Evolutionary conservation across 2,113 vertebrate species (phyloP).

Genomic region (Rhineura floridana): DNA sequence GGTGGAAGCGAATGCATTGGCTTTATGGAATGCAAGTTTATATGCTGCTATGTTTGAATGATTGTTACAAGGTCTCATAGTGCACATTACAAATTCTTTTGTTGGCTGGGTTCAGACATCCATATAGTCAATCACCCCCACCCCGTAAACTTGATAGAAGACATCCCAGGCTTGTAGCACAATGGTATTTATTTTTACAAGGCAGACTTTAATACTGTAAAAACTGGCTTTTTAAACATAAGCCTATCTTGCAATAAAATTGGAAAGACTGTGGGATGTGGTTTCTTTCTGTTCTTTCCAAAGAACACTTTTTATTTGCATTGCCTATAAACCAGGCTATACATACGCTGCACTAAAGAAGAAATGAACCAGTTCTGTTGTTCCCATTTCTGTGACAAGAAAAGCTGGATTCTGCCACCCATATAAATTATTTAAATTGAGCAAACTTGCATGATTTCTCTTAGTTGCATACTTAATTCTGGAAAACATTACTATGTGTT

Average conservation of each 20-base stretch:
- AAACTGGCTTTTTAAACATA: conserved; percentile 25
- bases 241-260: conserved; percentile 21
- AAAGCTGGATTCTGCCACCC: not conserved
- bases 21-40: conserved; percentile 38
- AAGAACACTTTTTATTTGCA: conserved; percentile 24
- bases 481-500: not conserved
- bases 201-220: conserved; percentile 31
- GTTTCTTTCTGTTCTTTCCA: not conserved
- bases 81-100: conserved; percentile 63
- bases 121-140: conserved; percentile 49
- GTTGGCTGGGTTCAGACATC: conserved; percentile 55
- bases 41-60: conserved; percentile 48
- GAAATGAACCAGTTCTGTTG: not conserved
- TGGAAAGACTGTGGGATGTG: not conserved
- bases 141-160: conserved; percentile 50
- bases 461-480: not conserved
- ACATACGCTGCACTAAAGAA: not conserved
- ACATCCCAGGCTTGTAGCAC: conserved; percentile 48
- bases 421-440: not conserved
- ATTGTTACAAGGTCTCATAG: conserved; percentile 59
- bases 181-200: conserved; percentile 51
- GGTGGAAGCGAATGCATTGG: conserved; percentile 56
- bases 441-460: not conserved
- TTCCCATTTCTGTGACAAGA: not conserved
- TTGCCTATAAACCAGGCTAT: not conserved